A percentile compares a stretch with the other conserved stretches of the same genome.
Conservation (phyloP, 2,113 vertebrate genomes). For the Ceyx margarethae region DNA sequence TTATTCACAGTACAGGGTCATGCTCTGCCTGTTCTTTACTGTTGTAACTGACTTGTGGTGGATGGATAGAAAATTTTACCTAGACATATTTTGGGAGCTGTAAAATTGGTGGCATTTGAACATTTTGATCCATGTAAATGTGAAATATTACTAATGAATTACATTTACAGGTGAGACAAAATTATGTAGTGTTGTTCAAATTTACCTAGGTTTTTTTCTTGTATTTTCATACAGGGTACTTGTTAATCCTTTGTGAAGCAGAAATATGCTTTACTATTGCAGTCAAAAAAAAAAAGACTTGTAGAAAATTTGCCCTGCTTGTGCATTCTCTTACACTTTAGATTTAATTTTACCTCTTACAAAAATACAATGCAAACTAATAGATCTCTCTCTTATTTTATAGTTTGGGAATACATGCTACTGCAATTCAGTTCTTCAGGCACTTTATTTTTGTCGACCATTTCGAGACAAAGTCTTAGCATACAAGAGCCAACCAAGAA, state of each 20-base stretch:
- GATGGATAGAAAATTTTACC: neutral
- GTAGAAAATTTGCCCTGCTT: neutral
- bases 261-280: neutral
- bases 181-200: neutral
- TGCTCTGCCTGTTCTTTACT: neutral
- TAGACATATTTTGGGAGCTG: neutral
- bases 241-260: neutral
- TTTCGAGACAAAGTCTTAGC: constrained; percentile 86
- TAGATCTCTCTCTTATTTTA: constrained; percentile 43
- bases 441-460: constrained; percentile 90
- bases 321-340: neutral
- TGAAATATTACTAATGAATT: neutral
- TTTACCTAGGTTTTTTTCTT: neutral
- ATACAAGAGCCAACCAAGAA: constrained; percentile 83
- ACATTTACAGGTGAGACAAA: neutral
- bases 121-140: neutral
- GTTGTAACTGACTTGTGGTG: neutral
- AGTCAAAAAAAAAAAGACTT: neutral
- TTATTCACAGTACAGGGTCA: neutral
- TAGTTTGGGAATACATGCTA: constrained; percentile 98
- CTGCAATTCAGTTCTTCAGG: constrained; percentile 97
- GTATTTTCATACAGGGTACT: neutral
- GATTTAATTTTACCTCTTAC: neutral
- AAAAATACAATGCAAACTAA: constrained; percentile 17
- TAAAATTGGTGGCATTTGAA: neutral